These are phyloP conservation scores for Melospiza georgiana DNA, from an alignment of 2,113 vertebrate species.

Conservation along the genomic window DNA sequence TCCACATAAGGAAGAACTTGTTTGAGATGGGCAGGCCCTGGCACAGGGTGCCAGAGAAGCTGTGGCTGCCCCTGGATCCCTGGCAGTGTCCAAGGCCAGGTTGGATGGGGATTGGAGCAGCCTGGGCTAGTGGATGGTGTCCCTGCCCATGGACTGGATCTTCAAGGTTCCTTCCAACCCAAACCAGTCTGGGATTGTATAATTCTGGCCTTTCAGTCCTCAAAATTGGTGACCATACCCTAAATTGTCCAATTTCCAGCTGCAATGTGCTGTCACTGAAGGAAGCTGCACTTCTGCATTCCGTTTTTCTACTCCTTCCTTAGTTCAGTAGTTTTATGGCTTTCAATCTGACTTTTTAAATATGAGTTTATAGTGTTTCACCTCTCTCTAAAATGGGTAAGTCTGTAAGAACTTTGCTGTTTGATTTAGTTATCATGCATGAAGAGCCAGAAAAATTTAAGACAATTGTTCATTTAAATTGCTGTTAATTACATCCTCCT, in stretches of 20 bases:
- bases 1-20: neutral
- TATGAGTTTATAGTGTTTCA: conserved; percentile 22
- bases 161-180: neutral
- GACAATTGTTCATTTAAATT: conserved; percentile 74
- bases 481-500: conserved; percentile 70
- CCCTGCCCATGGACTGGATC: neutral
- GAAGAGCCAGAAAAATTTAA: conserved; percentile 72
- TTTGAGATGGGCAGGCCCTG: rapidly evolving
- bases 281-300: neutral
- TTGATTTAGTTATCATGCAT: conserved; percentile 74
- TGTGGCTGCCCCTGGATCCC: neutral
- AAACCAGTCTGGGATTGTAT: neutral
- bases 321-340: conserved; percentile 22
- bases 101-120: rapidly evolving
- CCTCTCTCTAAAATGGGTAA: conserved; percentile 32
- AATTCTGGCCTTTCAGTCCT: neutral
- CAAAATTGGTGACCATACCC: neutral
- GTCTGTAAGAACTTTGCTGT: conserved; percentile 65
- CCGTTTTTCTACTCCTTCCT: neutral
- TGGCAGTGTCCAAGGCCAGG: neutral
- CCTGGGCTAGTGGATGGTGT: rapidly evolving
- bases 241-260: neutral
- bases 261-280: neutral
- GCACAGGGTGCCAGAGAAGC: neutral
- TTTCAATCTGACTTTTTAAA: conserved; percentile 46